Evolutionary conservation across 2,888 invertebrate species (phyloP).

Genomic region (Choristoneura rosaceana): DNA sequence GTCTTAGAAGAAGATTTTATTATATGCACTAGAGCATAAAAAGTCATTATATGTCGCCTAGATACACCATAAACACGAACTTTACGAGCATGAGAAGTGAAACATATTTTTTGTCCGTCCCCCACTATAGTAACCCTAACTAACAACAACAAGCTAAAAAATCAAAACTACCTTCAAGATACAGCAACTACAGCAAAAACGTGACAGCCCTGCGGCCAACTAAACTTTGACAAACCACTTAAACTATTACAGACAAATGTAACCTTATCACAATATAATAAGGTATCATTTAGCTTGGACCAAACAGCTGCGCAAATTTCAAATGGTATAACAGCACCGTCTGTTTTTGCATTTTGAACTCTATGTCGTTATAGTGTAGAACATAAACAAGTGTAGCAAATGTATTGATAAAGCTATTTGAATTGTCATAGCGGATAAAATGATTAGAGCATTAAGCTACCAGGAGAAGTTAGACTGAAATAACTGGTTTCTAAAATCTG

Average conservation of each 20-base stretch:
- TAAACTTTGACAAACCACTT: constrained; percentile 32
- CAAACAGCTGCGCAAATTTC: neutral
- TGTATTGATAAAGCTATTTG: neutral
- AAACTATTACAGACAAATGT: neutral
- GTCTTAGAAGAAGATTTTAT: too few relatives aligned
- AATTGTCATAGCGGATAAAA: neutral
- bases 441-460: neutral
- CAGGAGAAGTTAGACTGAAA: neutral
- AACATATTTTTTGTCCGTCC: neutral
- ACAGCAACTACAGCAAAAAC: constrained; percentile 31
- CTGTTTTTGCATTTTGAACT: neutral
- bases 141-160: constrained; percentile 32
- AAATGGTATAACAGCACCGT: neutral
- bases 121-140: neutral
- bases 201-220: constrained; percentile 30
- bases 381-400: neutral
- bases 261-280: constrained; percentile 4
- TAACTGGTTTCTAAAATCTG: too few relatives aligned
- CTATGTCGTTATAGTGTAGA: neutral
- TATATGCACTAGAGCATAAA: too few relatives aligned
- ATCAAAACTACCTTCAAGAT: constrained; percentile 36
- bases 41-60: too few relatives aligned
- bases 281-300: neutral
- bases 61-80: too few relatives aligned
- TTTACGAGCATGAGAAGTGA: too few relatives aligned